Evolutionary conservation across 2,797 vertebrate genomes (phyloP), one percentile per base, ranked within the genome.

Genomic region (Chaetodon trifasciatus): DNA sequence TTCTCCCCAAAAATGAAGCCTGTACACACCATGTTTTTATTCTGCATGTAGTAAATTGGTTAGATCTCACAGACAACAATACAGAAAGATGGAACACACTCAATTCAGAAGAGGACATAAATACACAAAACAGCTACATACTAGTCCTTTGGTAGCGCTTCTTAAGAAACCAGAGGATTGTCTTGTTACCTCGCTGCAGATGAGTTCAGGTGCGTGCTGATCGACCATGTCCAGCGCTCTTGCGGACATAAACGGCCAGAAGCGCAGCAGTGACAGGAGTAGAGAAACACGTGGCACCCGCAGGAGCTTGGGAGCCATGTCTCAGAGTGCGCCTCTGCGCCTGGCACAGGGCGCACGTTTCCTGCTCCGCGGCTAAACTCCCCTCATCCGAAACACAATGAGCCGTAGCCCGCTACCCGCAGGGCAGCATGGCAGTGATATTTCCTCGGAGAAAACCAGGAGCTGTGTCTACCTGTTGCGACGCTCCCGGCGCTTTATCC

Each of bases 171-270:
- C 2, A 46, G 21, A n/a, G 49, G 21, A 6, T 16, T 15, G 9
- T 47, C 56, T 4, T 2, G 8, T 88, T 93, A 93, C 92, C 86
- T 91, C 4, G 55, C 80, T 78, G 8, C 92, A 93, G 47, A 0
- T 79, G 60, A 92, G 63, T 3, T 67, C 71, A 56, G 88, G 78
- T 42, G 63, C 8, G 52, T 62, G 32, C 1, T 3, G 3, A 1
- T 88, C 28, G 0, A 70, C 60, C 44, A 76, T 37, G 9, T 90
- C 76, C 74, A 92, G 72, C 8, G 57, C 70, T 0, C 13, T 12
- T 5, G 67, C 72, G 0, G 66, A 39, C 53, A 49, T 0, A 3
- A 62, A 7, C 37, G 75, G 28, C 32, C 64, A 49, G 13, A 74
- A 1, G 21, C 2, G 21, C 37, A 89, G 63, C 50, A 83, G 40